Evolutionary conservation across 2,797 vertebrate genomes (phyloP).

Genomic region (Brachyalestes nurse): DNA sequence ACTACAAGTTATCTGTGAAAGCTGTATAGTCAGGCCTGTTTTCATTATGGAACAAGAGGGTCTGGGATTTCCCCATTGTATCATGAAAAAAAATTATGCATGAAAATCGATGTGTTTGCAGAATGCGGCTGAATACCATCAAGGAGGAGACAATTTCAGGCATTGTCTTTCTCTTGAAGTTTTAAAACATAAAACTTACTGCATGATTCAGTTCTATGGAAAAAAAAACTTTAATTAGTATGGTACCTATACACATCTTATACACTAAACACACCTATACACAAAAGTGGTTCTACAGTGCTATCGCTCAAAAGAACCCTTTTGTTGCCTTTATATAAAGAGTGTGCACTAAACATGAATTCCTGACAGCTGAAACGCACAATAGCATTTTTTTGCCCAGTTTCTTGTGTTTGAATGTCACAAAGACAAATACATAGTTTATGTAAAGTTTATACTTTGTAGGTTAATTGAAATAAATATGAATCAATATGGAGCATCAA

Average conservation of each 20-base stretch:
- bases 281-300: not conserved
- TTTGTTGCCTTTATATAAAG: not conserved
- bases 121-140: not conserved
- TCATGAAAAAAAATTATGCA: not conserved
- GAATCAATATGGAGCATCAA: too few species aligned
- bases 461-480: too few species aligned
- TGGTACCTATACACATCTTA: too few species aligned
- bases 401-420: not conserved
- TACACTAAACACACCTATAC: too few species aligned
- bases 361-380: too few species aligned
- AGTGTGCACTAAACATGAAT: too few species aligned
- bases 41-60: not conserved
- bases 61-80: slow-evolving; percentile 7
- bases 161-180: not conserved
- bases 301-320: not conserved
- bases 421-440: not conserved
- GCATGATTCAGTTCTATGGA: too few species aligned
- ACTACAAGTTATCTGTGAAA: not conserved
- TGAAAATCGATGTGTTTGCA: not conserved
- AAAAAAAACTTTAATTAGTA: too few species aligned
- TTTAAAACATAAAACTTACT: too few species aligned
- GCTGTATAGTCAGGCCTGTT: not conserved
- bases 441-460: not conserved
- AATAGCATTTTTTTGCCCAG: too few species aligned
- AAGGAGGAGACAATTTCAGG: not conserved